Evolutionary conservation across 2,797 vertebrate genomes (phyloP), one percentile per base, ranked within the genome.

Genomic region (Myotis vivesi): DNA sequence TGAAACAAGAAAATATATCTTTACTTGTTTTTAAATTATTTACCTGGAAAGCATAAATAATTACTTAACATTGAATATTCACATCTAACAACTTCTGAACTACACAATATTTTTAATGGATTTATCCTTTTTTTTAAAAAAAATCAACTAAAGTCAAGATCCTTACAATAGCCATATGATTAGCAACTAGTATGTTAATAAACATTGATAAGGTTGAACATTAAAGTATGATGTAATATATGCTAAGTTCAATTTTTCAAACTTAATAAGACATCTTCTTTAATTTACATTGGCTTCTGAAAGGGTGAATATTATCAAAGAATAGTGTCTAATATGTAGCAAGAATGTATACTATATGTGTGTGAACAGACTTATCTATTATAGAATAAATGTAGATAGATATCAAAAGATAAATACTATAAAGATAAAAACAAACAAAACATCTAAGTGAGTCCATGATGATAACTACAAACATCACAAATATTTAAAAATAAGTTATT

Each of bases 401-500:
- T 80, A 66, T 17, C 28, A 80, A 9, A 55, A 77, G 33, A 53
- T 41, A 76, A 64, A 46, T 82, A 80, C 46, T 72, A 57, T 36
- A 36, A 53, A 73, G 33, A 30, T 75, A 4, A 68, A 90, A 76
- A 73, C 44, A 46, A 69, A 30, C 16, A 53, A 81, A 33, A n/a
- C 33, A 55, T 53, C 16, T 75, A 69, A 81, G 3, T 36, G 10
- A 59, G n/a, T 4, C 10, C 2, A 77, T 17, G 15, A 83, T 15
- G 38, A 71, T 83, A 84, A 68, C 23, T 87, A 5, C n/a, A 2
- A 36, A 44, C 2, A 41, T 91, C 53, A 93, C 30, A 79, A 93
- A 38, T 51, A 62, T 95, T 91, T 92, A 13, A 38, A 89, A 95
- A 92, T 62, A 95, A 71, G 28, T 46, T 80, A 30, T 79, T 73